Evolutionary conservation across 1,140 invertebrate genomes (phyloP).

Genomic region (Saccostrea glomerata): DNA sequence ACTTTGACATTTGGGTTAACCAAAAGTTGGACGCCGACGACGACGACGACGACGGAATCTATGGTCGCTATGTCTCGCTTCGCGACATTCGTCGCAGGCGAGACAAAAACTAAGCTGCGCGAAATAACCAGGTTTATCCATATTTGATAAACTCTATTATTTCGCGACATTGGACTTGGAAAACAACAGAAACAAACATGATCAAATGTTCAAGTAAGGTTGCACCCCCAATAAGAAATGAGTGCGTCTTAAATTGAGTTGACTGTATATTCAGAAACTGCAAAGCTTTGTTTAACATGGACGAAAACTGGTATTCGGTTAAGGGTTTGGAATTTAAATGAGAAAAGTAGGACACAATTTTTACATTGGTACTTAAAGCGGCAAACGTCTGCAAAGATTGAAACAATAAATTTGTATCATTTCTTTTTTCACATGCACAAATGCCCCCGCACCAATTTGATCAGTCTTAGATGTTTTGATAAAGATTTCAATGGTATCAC

Average conservation of each 20-base stretch:
- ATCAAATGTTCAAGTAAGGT: too few species aligned
- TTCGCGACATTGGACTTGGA: too few species aligned
- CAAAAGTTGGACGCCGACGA: too few species aligned
- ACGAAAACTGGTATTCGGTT: constrained; percentile 6
- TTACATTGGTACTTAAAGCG: neutral
- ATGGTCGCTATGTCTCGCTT: too few species aligned
- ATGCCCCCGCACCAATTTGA: neutral
- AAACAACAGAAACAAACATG: too few species aligned
- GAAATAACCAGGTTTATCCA: too few species aligned
- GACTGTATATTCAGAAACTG: neutral
- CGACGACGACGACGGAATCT: too few species aligned
- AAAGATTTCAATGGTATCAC: neutral
- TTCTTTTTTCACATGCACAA: neutral
- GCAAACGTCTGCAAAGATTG: neutral
- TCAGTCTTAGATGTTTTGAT: constrained; percentile 14
- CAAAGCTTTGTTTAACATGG: constrained; percentile 1
- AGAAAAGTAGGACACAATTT: neutral
- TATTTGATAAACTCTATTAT: too few species aligned
- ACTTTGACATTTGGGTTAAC: too few species aligned
- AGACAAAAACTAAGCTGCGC: too few species aligned
- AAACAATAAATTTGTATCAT: neutral
- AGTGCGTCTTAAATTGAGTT: neutral
- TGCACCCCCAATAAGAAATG: neutral
- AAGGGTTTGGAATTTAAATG: neutral
- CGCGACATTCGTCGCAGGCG: too few species aligned